Evolutionary conservation across 2,113 vertebrate genomes (phyloP), one percentile per base, ranked within the genome.

Genomic region (Myxocyprinus asiaticus): DNA sequence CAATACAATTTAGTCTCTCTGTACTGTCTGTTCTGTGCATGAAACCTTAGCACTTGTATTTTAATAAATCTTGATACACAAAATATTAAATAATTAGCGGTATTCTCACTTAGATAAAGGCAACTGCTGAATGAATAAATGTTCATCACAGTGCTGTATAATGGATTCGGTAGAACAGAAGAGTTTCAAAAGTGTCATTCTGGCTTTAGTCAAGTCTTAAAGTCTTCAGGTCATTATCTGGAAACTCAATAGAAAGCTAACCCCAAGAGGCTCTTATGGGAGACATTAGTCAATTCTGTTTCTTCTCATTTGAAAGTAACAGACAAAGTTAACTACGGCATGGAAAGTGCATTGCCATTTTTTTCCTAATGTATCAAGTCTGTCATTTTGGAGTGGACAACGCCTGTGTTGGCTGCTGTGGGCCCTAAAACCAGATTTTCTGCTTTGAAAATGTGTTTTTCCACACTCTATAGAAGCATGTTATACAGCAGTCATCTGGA

Each of bases 381-480:
- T 59, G 55, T 68, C 62, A 76, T 89, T 86, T 81, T 71, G 86
- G 85, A 80, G 51, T 82, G 77, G 71, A 81, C 72, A 76, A 66
- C 9, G 77, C 69, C 79, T 86, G 81, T 64, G 79, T 67, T 74
- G 82, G 83, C 79, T 78, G 86, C 69, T 47, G 12, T 9, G 61
- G 79, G 76, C 86, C 79, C 61, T 81, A 73, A 87, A 88, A 89
- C 85, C 91, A 91, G 90, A 92, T 90, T 91, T 91, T 91, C 81
- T 90, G 75, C 90, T 93, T 92, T 92, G 90, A 93, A 92, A 92
- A 91, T 77, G 90, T 91, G 91, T 93, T 92, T 82, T 90, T 90
- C 86, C 82, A 81, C 56, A 68, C 83, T 84, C 77, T 78, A 81
- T 68, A 70, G 85, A 88, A 71, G 73, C 78, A 71, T 72, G 78